Base-by-base conservation (phyloP, 2,888 invertebrate species). In the Noctua pronuba region DNA sequence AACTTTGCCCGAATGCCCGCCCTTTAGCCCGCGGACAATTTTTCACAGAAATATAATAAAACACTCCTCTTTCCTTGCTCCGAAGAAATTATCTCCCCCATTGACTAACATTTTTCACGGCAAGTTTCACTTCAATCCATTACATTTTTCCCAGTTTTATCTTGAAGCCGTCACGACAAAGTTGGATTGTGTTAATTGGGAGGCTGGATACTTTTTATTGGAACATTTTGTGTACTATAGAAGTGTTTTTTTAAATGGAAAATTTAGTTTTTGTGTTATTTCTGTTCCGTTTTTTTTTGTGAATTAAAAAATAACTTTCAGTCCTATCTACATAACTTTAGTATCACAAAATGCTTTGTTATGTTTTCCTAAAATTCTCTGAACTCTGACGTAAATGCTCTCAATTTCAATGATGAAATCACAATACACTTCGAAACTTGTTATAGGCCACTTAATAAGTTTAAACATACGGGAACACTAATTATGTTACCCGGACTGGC, bases 71-170 rank as follows among this genome's bases (percentile, higher is more conserved):
- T 91, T 92, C 92, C 91, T 92, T 92, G 92, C 92, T 91, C 90
- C 90, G 91, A 92, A 92, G 89, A 94, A 95, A 95, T 96, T 95
- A 95, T 95, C 95, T 95, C 94, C 94, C 94, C 94, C 95, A 95
- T 95, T 95, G 95, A 94, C 94, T 94, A 93, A 94, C 94, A 95
- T 94, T 95, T 95, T 96, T 96, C 95, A 94, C 95, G 92, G 94
- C 93, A 94, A 95, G 95, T 96, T 95, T 95, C 95, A 95, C 96
- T 95, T 94, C 95, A 95, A 95, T 95, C 95, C 95, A 95, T 95
- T 95, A 95, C 92, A 92, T 95, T 94, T 94, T 93, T 92, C 87
- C 90, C 92, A 94, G 92, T 95, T 95, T 95, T 95, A 95, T 96
- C 95, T 94, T 88, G 88, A 89, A 92, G 92, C 92, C 91, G 93